phyloP scores from a whole-genome alignment of 2,113 vertebrate genomes.

The Condylura cristata region DNA sequence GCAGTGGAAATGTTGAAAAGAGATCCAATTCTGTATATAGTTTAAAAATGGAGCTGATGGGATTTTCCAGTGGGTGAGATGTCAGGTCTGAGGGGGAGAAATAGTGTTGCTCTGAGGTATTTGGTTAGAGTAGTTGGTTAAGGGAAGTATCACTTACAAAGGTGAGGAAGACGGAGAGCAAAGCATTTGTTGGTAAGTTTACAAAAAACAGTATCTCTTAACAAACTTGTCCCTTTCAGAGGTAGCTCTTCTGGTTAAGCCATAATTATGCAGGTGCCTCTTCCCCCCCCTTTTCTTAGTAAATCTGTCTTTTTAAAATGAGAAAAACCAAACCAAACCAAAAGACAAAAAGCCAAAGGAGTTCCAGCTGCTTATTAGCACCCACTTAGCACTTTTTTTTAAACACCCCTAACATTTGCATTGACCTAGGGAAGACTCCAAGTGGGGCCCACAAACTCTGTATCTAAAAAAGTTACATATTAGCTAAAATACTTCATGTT shows the following conservation, averaged over 20 bases:
- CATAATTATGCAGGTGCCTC: too few species aligned
- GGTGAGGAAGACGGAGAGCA: neutral
- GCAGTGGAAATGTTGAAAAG: neutral
- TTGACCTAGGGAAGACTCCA: neutral
- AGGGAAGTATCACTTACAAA: neutral
- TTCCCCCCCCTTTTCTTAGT: too few species aligned
- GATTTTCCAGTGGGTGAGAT: neutral
- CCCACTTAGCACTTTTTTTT: neutral
- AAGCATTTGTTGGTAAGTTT: neutral
- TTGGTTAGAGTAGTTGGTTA: neutral
- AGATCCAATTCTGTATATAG: neutral
- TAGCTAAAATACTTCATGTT: neutral
- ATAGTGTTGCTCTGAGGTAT: neutral
- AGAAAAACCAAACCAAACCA: too few species aligned
- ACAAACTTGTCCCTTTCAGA: too few species aligned
- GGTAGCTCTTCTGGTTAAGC: too few species aligned
- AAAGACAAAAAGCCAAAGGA: neutral
- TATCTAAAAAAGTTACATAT: slow-evolving; percentile 15
- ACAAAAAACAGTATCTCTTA: neutral
- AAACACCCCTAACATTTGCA: neutral
- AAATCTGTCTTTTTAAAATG: too few species aligned
- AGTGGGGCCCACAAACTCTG: neutral
- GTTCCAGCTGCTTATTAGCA: neutral
- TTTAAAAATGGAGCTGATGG: neutral
- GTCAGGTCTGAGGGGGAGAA: neutral